A percentile compares a stretch with the other conserved stretches of the same genome.
Evolutionary conservation across 2,888 invertebrate species (phyloP).

Genomic region (Heliconius charithonia): DNA sequence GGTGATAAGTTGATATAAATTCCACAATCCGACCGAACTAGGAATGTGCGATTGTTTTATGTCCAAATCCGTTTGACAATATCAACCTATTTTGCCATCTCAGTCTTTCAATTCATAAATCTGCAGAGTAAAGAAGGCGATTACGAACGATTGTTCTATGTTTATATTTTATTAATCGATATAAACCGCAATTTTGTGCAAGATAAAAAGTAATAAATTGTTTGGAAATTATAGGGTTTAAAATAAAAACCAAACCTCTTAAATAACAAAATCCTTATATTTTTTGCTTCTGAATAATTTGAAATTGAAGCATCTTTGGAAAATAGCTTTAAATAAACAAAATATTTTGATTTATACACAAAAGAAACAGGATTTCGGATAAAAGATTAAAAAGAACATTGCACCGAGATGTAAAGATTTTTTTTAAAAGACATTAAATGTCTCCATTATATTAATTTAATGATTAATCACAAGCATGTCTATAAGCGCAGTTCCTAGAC

Average conservation of each 20-base stretch:
- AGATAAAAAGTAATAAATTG: background rate
- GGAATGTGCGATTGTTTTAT: constrained; percentile 62
- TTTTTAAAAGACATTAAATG: too few relatives aligned
- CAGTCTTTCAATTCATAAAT: constrained; percentile 77
- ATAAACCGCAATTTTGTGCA: background rate
- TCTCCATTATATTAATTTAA: too few relatives aligned
- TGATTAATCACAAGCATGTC: too few relatives aligned
- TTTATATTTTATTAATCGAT: constrained; percentile 4
- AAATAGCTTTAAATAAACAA: background rate
- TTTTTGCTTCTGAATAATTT: background rate
- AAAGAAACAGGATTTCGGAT: background rate
- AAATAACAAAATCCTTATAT: background rate
- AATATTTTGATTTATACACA: background rate
- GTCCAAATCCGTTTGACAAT: constrained; percentile 54
- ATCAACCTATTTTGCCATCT: constrained; percentile 71
- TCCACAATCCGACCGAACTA: constrained; percentile 31
- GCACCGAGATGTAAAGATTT: too few relatives aligned
- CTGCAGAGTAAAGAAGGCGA: constrained; percentile 49
- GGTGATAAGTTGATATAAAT: constrained; percentile 28
- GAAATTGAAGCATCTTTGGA: background rate
- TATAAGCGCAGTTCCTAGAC: background rate
- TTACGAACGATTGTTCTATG: constrained; percentile 48
- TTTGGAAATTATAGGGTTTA: background rate
- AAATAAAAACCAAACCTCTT: background rate
- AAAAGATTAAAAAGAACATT: background rate